Base-by-base conservation (phyloP, 2,797 vertebrate species). In the Gambusia yucatana region DNA sequence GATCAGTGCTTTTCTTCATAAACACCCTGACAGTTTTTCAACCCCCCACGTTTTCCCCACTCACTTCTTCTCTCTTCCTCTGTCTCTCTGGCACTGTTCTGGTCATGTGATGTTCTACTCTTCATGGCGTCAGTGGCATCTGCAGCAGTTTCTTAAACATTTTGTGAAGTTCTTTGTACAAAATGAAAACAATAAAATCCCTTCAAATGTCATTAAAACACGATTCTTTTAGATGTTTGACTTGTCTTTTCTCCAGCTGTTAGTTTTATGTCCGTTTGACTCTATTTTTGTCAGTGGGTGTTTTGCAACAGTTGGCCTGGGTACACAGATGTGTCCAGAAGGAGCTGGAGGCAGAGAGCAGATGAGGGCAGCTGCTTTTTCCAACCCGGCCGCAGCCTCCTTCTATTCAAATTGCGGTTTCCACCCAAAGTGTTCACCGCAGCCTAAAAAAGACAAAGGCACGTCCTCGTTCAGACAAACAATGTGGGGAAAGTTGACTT, bases 91-190 rank as follows among this genome's bases (percentile, higher is more conserved):
- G 46, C 89, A 82, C 86, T 88, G 78, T 91, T 89, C 82, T 89
- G 90, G 83, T 95, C 89, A 90, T 91, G 93, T 95, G 87, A 88
- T 95, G 72, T 90, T 82, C 82, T 84, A 20, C 77, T 86, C 90
- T 95, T 94, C 79, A 88, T 90, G 91, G 83, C 61, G 79, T 94
- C 90, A 59, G 86, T 93, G 91, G 80, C 88, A 89, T 94, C 76
- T 91, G 88, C 82, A 77, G 86, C 86, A 78, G 78, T 94, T 95
- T 94, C 79, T 89, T 89, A 91, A 90, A 94, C 93, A 96, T 52
- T 95, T 95, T 94, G 94, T 95, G 92, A 94, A 94, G 93, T 93
- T 92, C 89, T 96, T 96, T 96, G 90, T 96, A 95, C 86, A 89
- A 93, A 88, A 91, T 91, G 88, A 91, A 89, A 80, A 87, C 80